phyloP scores from a whole-genome alignment of 2,888 invertebrate genomes.

The Gymnosoma rotundatum region DNA sequence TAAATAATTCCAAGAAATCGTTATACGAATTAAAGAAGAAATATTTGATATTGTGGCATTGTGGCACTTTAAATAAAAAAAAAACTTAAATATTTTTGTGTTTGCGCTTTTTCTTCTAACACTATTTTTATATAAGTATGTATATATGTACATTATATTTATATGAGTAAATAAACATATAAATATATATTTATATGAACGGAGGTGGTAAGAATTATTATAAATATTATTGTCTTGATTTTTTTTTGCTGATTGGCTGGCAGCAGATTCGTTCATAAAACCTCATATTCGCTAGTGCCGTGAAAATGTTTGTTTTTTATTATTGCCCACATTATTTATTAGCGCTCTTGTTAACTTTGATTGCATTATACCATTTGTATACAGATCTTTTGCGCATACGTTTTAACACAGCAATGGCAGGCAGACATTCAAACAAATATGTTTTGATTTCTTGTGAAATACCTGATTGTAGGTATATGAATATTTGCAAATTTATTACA shows the following conservation, averaged over 20 bases:
- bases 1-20: conserved; percentile 52
- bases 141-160: too few species aligned
- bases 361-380: conserved; percentile 55
- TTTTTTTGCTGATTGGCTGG: conserved; percentile 21
- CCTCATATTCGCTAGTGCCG: conserved; percentile 52
- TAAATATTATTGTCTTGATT: conserved; percentile 52
- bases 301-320: conserved; percentile 67
- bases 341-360: conserved; percentile 65
- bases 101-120: too few species aligned
- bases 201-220: conserved; percentile 63
- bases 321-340: conserved; percentile 65
- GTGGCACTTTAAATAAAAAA: conserved; percentile 47
- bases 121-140: too few species aligned
- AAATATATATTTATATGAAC: neutral
- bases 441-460: conserved; percentile 66
- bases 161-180: too few species aligned
- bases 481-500: conserved; percentile 67
- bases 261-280: neutral
- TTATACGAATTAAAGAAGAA: conserved; percentile 45
- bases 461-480: conserved; percentile 42
- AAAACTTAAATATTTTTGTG: conserved; percentile 37
- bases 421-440: conserved; percentile 51
- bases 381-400: conserved; percentile 8
- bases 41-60: conserved; percentile 51
- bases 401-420: conserved; percentile 1